phyloP scores from a whole-genome alignment of 2,888 invertebrate genomes.

The Ligdia adustata region DNA sequence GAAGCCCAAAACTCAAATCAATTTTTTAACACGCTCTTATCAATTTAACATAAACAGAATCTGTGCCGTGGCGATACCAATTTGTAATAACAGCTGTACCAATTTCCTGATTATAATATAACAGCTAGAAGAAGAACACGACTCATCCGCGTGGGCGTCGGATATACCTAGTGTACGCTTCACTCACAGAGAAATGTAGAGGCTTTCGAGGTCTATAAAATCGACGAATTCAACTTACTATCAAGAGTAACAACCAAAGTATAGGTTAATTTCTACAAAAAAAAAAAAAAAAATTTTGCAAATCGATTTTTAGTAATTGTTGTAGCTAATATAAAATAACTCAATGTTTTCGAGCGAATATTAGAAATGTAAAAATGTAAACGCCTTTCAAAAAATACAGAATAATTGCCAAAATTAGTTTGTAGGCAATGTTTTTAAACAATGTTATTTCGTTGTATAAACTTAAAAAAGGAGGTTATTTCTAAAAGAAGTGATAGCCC shows the following conservation, averaged over 20 bases:
- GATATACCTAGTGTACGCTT: constrained; percentile 34
- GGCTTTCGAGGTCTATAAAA: not conserved
- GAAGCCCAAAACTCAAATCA: too few species aligned
- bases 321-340: too few species aligned
- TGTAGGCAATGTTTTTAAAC: too few species aligned
- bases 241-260: not conserved
- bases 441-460: too few species aligned
- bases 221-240: not conserved
- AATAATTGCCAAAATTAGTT: too few species aligned
- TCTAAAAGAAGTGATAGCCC: too few species aligned
- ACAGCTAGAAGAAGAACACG: constrained; percentile 50
- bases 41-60: not conserved
- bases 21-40: not conserved
- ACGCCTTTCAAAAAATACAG: too few species aligned
- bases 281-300: too few species aligned
- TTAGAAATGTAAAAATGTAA: too few species aligned
- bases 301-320: too few species aligned
- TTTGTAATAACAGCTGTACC: constrained; percentile 43
- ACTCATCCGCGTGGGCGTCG: constrained; percentile 59
- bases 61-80: constrained; percentile 25
- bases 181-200: constrained; percentile 4
- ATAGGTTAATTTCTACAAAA: not conserved
- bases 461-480: too few species aligned
- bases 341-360: too few species aligned
- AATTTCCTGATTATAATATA: constrained; percentile 44